phyloP scores from a whole-genome alignment of 2,888 invertebrate species.

The Dryocosmus kuriphilus region DNA sequence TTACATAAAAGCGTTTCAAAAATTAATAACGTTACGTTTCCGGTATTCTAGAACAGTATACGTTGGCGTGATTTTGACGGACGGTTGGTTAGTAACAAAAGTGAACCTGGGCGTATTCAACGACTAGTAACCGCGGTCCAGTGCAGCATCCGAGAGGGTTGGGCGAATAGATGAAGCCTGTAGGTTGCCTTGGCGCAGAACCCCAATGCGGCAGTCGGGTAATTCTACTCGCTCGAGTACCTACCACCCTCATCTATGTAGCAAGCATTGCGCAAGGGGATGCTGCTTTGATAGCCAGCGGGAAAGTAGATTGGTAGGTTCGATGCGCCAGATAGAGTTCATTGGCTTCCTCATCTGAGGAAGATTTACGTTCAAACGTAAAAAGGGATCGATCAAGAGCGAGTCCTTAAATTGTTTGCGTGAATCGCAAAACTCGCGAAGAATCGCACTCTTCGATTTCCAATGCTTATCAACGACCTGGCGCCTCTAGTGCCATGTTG shows the following conservation, averaged over 20 bases:
- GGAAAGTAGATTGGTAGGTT: constrained; percentile 72
- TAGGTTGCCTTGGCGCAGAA: constrained; percentile 60
- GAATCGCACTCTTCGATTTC: constrained; percentile 45
- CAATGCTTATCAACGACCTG: constrained; percentile 20
- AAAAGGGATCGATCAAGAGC: constrained; percentile 64
- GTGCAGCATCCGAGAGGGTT: constrained; percentile 37
- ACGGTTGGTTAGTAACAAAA: constrained; percentile 64
- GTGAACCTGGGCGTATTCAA: constrained; percentile 61
- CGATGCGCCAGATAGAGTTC: constrained; percentile 73
- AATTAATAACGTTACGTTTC: not conserved
- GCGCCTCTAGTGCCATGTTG: not conserved
- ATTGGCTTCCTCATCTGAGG: constrained; percentile 68
- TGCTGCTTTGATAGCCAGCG: constrained; percentile 73
- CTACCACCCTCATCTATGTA: constrained; percentile 61
- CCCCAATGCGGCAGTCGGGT: constrained; percentile 67
- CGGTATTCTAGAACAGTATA: constrained; percentile 1
- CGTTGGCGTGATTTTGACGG: constrained; percentile 61
- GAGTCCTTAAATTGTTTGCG: constrained; percentile 51
- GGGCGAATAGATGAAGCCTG: constrained; percentile 67
- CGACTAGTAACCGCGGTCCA: constrained; percentile 51
- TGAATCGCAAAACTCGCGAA: constrained; percentile 42
- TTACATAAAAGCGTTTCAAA: not conserved
- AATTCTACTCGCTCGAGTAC: constrained; percentile 73
- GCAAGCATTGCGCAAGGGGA: constrained; percentile 55
- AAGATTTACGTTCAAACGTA: constrained; percentile 70